phyloP scores from a whole-genome alignment of 2,888 invertebrate species.

The Adelognathus sp. region DNA sequence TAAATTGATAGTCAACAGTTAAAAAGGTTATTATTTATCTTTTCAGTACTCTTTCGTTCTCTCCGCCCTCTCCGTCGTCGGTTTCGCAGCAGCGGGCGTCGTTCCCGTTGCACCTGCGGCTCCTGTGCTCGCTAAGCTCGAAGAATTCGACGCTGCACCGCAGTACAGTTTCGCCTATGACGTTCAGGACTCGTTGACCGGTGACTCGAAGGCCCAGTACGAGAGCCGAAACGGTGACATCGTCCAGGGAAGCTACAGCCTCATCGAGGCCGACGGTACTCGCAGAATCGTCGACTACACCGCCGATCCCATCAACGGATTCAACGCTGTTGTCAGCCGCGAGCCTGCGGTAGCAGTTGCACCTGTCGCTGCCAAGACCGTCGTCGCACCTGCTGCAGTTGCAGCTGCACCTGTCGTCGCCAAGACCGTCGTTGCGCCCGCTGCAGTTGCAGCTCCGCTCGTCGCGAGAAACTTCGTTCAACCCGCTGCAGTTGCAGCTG shows the following conservation, averaged over 20 bases:
- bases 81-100: conserved; percentile 28
- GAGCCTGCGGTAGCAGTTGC: conserved; percentile 56
- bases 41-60: conserved; percentile 62
- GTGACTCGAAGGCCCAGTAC: conserved; percentile 67
- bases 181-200: conserved; percentile 66
- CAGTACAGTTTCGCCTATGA: conserved; percentile 70
- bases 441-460: conserved; percentile 38
- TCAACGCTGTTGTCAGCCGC: conserved; percentile 58
- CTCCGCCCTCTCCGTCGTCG: conserved; percentile 33
- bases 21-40: conserved; percentile 77
- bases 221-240: conserved; percentile 60
- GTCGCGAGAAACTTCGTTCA: conserved; percentile 20
- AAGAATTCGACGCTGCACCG: conserved; percentile 66
- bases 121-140: conserved; percentile 69
- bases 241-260: conserved; percentile 74
- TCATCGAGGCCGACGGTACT: conserved; percentile 82
- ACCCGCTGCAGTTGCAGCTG: conserved; percentile 40
- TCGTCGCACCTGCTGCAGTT: conserved; percentile 26
- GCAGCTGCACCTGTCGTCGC: conserved; percentile 48
- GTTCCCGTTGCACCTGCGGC: conserved; percentile 61
- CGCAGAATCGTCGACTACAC: conserved; percentile 59
- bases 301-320: conserved; percentile 61
- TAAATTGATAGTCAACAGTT: conserved; percentile 72
- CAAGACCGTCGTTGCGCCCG: conserved; percentile 40
- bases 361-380: conserved; percentile 46